phyloP scores from a whole-genome alignment of 2,113 vertebrate genomes.

The Forbesichthys papilliferus region DNA sequence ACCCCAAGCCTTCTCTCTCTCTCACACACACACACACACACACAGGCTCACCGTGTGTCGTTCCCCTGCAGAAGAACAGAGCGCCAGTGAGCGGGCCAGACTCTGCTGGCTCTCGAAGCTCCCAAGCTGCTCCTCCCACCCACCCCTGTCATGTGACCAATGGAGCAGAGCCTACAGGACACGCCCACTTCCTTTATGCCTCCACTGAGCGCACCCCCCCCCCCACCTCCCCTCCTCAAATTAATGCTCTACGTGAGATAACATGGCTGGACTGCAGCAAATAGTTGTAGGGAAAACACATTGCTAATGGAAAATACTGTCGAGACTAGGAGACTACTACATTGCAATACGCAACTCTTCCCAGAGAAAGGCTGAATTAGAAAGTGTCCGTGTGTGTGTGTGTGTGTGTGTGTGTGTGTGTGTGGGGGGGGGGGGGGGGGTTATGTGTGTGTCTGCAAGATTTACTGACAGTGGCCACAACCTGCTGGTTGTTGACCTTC shows the following conservation, averaged over 20 bases:
- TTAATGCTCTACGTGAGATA: constrained; percentile 5
- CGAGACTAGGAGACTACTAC: too few species aligned
- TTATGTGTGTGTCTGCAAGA: too few species aligned
- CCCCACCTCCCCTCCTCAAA: neutral
- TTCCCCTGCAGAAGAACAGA: constrained; percentile 56
- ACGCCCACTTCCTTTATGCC: constrained; percentile 62
- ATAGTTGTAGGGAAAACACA: neutral
- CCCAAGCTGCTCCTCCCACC: constrained; percentile 47
- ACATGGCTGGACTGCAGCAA: neutral
- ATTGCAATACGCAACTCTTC: neutral
- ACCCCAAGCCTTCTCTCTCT: neutral
- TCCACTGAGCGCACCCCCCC: neutral
- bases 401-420: neutral
- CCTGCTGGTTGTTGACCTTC: constrained; percentile 12
- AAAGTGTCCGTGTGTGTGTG: neutral
- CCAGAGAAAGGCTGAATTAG: neutral
- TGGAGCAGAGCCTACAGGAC: constrained; percentile 35
- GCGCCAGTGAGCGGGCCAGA: constrained; percentile 64
- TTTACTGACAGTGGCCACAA: neutral
- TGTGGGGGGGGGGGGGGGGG: too few species aligned
- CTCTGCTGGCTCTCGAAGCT: constrained; percentile 56
- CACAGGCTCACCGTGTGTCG: constrained; percentile 64
- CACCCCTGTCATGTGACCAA: constrained; percentile 64
- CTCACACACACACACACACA: constrained; percentile 18
- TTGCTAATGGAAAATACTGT: neutral